phyloP scores from a whole-genome alignment of 2,113 vertebrate genomes.

The Ploceus nigricollis region DNA sequence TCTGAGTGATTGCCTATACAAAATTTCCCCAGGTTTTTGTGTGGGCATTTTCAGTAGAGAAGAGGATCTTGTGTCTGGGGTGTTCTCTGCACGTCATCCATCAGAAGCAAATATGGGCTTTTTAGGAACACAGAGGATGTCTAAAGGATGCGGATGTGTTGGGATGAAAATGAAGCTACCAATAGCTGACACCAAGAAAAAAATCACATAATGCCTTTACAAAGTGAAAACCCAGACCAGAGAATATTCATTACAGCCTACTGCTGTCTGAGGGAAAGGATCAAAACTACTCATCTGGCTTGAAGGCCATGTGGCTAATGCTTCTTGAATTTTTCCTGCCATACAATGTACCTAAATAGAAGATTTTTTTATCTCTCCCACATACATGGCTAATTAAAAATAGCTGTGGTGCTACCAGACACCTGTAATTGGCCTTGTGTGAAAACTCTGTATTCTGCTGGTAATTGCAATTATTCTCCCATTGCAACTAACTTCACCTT shows the following conservation, averaged over 20 bases:
- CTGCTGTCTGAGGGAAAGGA: background rate
- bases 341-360: background rate
- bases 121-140: background rate
- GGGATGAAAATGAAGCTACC: background rate
- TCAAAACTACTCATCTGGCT: background rate
- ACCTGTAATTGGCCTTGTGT: constrained; percentile 9
- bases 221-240: background rate
- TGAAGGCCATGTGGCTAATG: background rate
- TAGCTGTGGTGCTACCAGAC: background rate
- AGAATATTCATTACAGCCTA: background rate
- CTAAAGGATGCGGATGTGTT: background rate
- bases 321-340: background rate
- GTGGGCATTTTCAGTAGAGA: background rate
- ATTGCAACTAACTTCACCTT: background rate
- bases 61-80: background rate
- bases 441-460: background rate
- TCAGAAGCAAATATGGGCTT: background rate
- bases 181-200: background rate
- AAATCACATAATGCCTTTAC: background rate
- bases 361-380: background rate
- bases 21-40: background rate
- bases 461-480: constrained; percentile 6
- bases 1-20: background rate
- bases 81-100: background rate
- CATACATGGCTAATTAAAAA: constrained; percentile 32